These are phyloP conservation scores for Conchocele bisecta DNA, from an alignment of 2,888 invertebrate species.

Conservation along the genomic window DNA sequence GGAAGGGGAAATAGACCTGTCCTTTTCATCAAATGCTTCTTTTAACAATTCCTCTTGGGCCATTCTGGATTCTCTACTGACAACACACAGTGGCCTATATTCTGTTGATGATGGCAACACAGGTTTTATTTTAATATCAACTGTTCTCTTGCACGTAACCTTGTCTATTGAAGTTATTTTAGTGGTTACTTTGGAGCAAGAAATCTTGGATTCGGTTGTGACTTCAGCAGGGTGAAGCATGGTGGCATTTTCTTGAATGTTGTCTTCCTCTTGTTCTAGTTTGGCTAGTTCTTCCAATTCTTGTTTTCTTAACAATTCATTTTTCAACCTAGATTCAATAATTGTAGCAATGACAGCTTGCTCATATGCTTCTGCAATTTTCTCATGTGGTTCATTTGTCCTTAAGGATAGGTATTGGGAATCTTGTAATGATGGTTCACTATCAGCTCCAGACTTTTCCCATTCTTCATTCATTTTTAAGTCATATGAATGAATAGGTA, in stretches of 20 bases:
- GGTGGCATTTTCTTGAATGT: too few species aligned
- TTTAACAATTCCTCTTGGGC: slow-evolving; percentile 76
- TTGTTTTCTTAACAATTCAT: slow-evolving; percentile 62
- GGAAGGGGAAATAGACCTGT: slow-evolving; percentile 78
- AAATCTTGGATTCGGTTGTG: slow-evolving; percentile 25
- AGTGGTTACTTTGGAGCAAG: too few species aligned
- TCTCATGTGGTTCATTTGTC: slow-evolving; percentile 76
- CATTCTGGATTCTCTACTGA: slow-evolving; percentile 72
- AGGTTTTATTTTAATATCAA: too few species aligned
- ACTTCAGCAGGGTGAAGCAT: too few species aligned
- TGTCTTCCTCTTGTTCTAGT: slow-evolving; percentile 23
- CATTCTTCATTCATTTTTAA: slow-evolving; percentile 57
- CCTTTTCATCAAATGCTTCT: slow-evolving; percentile 74
- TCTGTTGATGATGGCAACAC: slow-evolving; percentile 46
- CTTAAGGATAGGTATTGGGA: neutral
- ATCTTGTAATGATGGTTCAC: neutral
- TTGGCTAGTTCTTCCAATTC: slow-evolving; percentile 48
- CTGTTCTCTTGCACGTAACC: slow-evolving; percentile 34
- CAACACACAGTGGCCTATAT: slow-evolving; percentile 63
- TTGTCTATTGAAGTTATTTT: slow-evolving; percentile 29
- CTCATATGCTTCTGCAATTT: slow-evolving; percentile 75
- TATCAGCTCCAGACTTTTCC: slow-evolving; percentile 33
- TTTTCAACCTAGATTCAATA: slow-evolving; percentile 67
- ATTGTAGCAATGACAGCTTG: slow-evolving; percentile 77
- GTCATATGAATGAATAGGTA: slow-evolving; percentile 42